Percentiles rank a stretch among this genome's conserved stretches.
Evolutionary conservation across 2,113 vertebrate species (phyloP).

Genomic region (Terrapene triunguis): DNA sequence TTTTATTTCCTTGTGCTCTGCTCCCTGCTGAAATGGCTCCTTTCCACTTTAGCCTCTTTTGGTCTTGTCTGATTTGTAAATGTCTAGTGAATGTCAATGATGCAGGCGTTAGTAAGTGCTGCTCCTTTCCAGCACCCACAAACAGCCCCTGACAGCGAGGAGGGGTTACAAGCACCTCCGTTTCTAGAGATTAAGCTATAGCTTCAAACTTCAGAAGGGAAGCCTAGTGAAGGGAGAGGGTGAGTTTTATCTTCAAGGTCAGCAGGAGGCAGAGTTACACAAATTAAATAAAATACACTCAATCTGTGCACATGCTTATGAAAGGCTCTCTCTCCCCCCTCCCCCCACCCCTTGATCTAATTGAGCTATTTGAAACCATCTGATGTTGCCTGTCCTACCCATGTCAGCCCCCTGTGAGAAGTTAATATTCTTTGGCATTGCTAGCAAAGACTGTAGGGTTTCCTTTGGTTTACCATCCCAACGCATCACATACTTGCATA

Average conservation of each 20-base stretch:
- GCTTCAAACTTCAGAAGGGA: constrained; percentile 27
- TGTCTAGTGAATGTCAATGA: constrained; percentile 38
- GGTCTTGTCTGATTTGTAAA: constrained; percentile 66
- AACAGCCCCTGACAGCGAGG: background rate
- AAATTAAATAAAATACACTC: background rate
- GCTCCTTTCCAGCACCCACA: background rate
- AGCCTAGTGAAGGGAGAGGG: background rate
- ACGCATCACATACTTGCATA: background rate
- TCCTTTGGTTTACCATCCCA: background rate
- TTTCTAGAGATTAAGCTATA: constrained; percentile 35
- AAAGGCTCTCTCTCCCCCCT: background rate
- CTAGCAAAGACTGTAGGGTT: background rate
- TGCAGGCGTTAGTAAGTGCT: background rate
- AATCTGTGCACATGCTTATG: background rate
- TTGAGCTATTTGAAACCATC: constrained; percentile 23
- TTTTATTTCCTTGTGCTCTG: constrained; percentile 74
- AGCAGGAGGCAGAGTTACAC: background rate
- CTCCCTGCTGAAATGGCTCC: constrained; percentile 8
- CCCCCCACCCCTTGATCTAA: constrained; percentile 1
- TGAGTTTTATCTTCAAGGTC: constrained; percentile 24
- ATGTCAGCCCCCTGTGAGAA: background rate
- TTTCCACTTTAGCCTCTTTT: constrained; percentile 50
- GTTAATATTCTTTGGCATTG: background rate
- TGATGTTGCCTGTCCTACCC: background rate
- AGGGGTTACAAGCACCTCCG: background rate